Conservation (phyloP, 2,113 vertebrate species). For the Nymphicus hollandicus region DNA sequence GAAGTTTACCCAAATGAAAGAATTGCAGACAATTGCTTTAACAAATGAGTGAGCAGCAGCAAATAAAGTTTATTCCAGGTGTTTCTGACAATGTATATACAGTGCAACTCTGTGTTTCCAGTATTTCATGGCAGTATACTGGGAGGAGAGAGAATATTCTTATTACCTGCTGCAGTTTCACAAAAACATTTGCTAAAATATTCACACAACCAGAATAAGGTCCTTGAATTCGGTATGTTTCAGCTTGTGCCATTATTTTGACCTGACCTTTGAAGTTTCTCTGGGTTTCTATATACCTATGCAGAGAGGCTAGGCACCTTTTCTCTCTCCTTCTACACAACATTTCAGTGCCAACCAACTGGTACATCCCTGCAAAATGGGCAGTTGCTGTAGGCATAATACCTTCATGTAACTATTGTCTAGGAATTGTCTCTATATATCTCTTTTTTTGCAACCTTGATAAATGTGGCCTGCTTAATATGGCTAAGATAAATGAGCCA, state of each 20-base stretch:
- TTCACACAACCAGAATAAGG: background rate
- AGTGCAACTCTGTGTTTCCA: background rate
- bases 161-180: background rate
- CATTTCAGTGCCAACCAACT: background rate
- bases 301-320: background rate
- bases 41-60: background rate
- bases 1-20: background rate
- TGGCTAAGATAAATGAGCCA: slow-evolving; percentile 66
- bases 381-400: background rate
- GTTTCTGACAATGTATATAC: background rate
- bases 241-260: background rate
- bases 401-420: slow-evolving; percentile 1
- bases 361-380: background rate
- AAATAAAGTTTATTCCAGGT: background rate
- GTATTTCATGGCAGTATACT: background rate
- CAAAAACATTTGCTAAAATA: background rate
- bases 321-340: background rate
- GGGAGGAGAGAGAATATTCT: background rate
- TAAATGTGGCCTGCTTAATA: slow-evolving; percentile 61
- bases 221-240: background rate
- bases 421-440: background rate
- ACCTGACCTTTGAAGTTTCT: background rate
- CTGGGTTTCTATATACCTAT: background rate
- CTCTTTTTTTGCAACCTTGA: slow-evolving; percentile 48
- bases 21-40: background rate